Evolutionary conservation across 2,888 invertebrate genomes (phyloP).

Genomic region (Choreutis nemorana): DNA sequence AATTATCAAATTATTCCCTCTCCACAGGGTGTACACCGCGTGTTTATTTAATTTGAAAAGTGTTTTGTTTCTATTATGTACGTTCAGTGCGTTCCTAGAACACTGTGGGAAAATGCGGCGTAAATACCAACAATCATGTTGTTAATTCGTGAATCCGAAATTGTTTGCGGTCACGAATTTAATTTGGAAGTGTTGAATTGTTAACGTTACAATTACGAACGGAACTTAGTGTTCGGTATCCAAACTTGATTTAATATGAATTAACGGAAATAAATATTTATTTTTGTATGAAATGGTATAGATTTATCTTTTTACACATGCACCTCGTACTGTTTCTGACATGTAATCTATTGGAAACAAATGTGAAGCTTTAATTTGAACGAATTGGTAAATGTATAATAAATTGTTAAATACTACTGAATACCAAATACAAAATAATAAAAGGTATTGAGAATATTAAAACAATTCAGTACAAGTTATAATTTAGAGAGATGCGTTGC

Average conservation of each 20-base stretch:
- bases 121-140: slow-evolving; percentile 31
- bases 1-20: slow-evolving; percentile 54
- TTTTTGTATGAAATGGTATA: too few species aligned
- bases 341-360: not conserved
- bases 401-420: too few species aligned
- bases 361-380: not conserved
- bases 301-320: too few species aligned
- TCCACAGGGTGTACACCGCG: slow-evolving; percentile 36
- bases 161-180: slow-evolving; percentile 40
- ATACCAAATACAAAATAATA: too few species aligned
- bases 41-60: slow-evolving; percentile 56
- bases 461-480: too few species aligned
- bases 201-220: slow-evolving; percentile 25
- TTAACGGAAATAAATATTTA: too few species aligned
- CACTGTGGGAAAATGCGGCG: slow-evolving; percentile 36
- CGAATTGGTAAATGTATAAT: too few species aligned
- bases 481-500: too few species aligned
- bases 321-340: too few species aligned
- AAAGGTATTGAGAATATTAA: too few species aligned
- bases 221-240: too few species aligned
- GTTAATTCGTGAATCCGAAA: slow-evolving; percentile 27
- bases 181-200: slow-evolving; percentile 36
- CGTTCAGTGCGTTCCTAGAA: slow-evolving; percentile 26
- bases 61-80: slow-evolving; percentile 48
- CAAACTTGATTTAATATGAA: too few species aligned